phyloP scores from a whole-genome alignment of 2,888 invertebrate species.

The Andrena marginata region DNA sequence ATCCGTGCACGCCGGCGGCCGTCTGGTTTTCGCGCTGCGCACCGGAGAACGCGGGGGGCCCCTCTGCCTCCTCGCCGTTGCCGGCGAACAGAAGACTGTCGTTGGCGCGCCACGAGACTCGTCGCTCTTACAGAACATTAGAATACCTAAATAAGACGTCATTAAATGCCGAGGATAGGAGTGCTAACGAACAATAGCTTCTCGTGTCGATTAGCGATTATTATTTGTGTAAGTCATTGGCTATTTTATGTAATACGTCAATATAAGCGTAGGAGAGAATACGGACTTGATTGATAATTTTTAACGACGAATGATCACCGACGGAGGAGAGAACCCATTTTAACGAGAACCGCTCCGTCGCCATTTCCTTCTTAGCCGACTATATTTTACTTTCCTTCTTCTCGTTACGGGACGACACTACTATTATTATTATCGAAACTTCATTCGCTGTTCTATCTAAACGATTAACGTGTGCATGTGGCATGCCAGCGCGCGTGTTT shows the following conservation, averaged over 20 bases:
- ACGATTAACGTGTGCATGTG: constrained; percentile 42
- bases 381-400: constrained; percentile 27
- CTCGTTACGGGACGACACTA: constrained; percentile 53
- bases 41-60: too few species aligned
- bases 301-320: constrained; percentile 59
- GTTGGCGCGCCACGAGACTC: constrained; percentile 41
- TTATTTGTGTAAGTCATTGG: constrained; percentile 73
- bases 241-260: constrained; percentile 70
- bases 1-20: constrained; percentile 24
- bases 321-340: constrained; percentile 42
- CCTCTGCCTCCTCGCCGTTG: too few species aligned
- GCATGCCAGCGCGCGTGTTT: constrained; percentile 26
- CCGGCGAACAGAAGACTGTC: constrained; percentile 35
- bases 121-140: constrained; percentile 56
- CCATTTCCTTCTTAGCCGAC: constrained; percentile 36
- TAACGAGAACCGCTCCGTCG: constrained; percentile 35
- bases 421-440: constrained; percentile 7
- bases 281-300: constrained; percentile 70
- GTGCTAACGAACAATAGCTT: constrained; percentile 68
- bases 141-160: constrained; percentile 58
- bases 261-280: constrained; percentile 73
- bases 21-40: constrained; percentile 29
- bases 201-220: constrained; percentile 66
- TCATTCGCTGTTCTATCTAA: constrained; percentile 53
- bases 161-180: constrained; percentile 63